A percentile compares a stretch with the other conserved stretches of the same genome.
Evolutionary conservation across 2,113 vertebrate species (phyloP).

Genomic region (Prionailurus viverrinus): DNA sequence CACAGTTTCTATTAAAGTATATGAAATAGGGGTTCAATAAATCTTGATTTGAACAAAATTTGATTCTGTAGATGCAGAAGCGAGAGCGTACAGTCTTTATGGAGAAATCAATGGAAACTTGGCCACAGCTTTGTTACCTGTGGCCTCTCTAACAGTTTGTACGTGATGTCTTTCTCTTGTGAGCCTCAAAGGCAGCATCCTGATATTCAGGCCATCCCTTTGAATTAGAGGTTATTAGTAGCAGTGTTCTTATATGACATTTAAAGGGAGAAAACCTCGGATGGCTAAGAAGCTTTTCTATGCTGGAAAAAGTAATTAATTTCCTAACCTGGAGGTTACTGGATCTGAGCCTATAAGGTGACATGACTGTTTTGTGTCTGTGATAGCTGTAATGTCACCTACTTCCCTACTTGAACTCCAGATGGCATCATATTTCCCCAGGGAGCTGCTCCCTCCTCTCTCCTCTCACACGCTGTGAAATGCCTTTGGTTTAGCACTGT

Average conservation of each 20-base stretch:
- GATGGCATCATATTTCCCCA: not conserved
- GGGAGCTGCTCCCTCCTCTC: rapidly evolving
- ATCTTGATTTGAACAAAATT: conserved; percentile 29
- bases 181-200: not conserved
- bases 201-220: conserved; percentile 35
- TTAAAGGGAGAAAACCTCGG: conserved; percentile 40
- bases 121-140: not conserved
- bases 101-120: conserved; percentile 33
- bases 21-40: not conserved
- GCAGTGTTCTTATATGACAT: not conserved
- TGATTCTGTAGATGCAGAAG: not conserved
- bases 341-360: not conserved
- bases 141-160: not conserved
- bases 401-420: not conserved
- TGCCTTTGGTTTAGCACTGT: no score
- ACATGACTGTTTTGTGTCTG: not conserved
- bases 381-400: not conserved
- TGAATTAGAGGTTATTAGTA: conserved; percentile 50
- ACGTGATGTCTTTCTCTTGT: conserved; percentile 24
- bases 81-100: not conserved
- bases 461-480: not conserved
- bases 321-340: conserved; percentile 48
- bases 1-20: not conserved
- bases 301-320: conserved; percentile 51
- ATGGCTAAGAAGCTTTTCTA: conserved; percentile 6